A percentile compares a stretch with the other conserved stretches of the same genome.
Evolutionary conservation across 64 coral and sea anemone species (phyloP).

Genomic region (Pocillopora damicornis): DNA sequence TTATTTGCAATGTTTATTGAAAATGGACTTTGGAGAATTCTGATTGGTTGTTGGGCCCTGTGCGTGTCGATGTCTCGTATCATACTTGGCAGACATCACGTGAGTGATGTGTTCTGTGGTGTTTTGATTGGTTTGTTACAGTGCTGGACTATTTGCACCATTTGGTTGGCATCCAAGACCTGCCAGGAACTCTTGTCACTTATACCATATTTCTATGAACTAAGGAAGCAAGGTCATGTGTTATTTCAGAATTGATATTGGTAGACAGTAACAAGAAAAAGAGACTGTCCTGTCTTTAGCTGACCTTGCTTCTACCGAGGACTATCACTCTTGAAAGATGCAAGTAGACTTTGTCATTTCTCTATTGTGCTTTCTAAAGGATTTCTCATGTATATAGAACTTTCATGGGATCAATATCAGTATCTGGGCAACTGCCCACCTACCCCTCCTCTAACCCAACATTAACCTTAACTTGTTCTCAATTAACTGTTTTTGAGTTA

Average conservation of each 20-base stretch:
- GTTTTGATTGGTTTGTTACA: conserved; percentile 75
- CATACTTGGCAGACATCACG: conserved; percentile 83
- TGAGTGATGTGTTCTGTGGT: conserved; percentile 85
- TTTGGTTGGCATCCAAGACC: conserved; percentile 58
- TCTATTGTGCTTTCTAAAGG: no score
- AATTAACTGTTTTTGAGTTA: no score
- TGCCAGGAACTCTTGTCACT: conserved; percentile 20
- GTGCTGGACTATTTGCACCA: conserved; percentile 35
- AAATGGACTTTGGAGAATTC: conserved; percentile 1
- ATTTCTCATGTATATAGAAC: no score
- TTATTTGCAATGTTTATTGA: conserved; percentile 41
- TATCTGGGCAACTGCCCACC: no score
- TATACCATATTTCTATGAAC: conserved; percentile 12
- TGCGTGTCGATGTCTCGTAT: conserved; percentile 75
- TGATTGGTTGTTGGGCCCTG: conserved; percentile 69
- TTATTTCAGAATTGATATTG: neutral
- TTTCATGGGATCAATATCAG: no score
- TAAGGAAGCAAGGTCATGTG: neutral
- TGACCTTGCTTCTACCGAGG: no score
- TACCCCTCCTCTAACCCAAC: no score
- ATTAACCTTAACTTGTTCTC: no score
- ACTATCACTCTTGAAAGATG: no score
- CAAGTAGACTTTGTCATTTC: no score
- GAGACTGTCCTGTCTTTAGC: no score
- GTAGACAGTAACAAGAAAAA: no score